Evolutionary conservation across 2,113 vertebrate genomes (phyloP), one percentile per base, ranked within the genome.

Genomic region (Microtus oregoni): DNA sequence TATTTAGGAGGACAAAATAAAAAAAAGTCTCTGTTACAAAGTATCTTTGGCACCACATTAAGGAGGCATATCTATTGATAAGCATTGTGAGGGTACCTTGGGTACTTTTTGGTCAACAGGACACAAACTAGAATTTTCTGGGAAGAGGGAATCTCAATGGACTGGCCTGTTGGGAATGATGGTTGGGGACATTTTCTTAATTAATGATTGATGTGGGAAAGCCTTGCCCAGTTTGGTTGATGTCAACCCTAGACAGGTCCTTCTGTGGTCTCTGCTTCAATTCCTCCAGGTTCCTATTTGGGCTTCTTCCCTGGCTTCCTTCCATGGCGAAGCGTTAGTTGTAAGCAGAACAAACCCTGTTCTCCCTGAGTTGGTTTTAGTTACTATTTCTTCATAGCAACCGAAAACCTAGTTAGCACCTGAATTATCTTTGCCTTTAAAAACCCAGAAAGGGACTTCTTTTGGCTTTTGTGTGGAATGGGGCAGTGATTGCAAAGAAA

Each of bases 1-100:
- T 82, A 47, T 86, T 97, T 96, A 82, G 44, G 92, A 86, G 68
- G 86, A 83, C 55, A 73, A 63, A 73, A 83, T 55, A 89, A 85
- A 94, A 87, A 67, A 85, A 68, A 1, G 24, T 68, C 38, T 94
- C 44, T 0, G 1, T 83, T 70, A 28, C n/a, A 82, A 76, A 93
- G 22, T 35, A 65, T 38, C 14, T 22, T 12, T 35, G 26, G 26
- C 1, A 24, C 3, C 28, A 3, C 5, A 17, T n/a, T 13, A 47
- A 26, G 32, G 73, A 78, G 44, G 30, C 9, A 89, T 5, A 0
- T 52, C 0, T 11, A n/a, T 26, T 50, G 32, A 77, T 7, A 68
- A 89, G 7, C n/a, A 58, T 75, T 70, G 91, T 15, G 61, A 50
- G 26, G 19, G 3, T 91, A 44, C 44, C 76, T 91, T 75, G 77